Conservation (phyloP, 2,888 invertebrate species). For the Gonocerus acuteangulatus region DNA sequence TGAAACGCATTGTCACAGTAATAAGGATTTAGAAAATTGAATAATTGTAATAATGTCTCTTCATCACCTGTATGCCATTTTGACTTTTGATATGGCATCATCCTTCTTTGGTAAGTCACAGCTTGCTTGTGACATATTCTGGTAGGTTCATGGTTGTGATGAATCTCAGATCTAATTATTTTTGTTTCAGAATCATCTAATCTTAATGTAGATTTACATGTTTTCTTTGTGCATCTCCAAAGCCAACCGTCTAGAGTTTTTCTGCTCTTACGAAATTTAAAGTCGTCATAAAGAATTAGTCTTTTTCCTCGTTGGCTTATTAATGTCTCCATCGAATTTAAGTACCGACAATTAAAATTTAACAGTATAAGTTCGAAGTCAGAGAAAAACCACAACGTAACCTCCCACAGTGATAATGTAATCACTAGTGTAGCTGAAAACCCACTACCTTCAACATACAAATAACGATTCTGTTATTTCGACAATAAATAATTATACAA, state of each 20-base stretch:
- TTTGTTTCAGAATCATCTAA: not conserved
- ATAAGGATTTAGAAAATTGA: not conserved
- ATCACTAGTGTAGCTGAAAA: no score
- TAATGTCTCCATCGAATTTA: not conserved
- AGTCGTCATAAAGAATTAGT: not conserved
- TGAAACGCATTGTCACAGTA: not conserved
- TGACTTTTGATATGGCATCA: no score
- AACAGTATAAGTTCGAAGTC: no score
- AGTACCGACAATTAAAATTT: no score
- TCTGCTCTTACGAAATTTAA: not conserved
- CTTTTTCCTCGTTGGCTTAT: slow-evolving; percentile 7
- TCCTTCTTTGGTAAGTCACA: not conserved
- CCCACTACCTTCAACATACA: no score
- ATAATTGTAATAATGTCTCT: not conserved
- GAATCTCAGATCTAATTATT: not conserved
- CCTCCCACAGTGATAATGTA: no score
- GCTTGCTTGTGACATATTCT: not conserved
- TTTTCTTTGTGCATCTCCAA: slow-evolving; percentile 4
- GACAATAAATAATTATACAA: no score
- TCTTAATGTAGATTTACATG: not conserved
- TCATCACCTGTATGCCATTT: not conserved
- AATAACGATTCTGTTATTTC: no score
- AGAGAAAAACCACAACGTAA: no score
- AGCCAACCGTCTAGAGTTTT: not conserved
- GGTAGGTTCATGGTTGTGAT: slow-evolving; percentile 4